Evolutionary conservation across 2,113 vertebrate species (phyloP).

Genomic region (Addax nasomaculatus): DNA sequence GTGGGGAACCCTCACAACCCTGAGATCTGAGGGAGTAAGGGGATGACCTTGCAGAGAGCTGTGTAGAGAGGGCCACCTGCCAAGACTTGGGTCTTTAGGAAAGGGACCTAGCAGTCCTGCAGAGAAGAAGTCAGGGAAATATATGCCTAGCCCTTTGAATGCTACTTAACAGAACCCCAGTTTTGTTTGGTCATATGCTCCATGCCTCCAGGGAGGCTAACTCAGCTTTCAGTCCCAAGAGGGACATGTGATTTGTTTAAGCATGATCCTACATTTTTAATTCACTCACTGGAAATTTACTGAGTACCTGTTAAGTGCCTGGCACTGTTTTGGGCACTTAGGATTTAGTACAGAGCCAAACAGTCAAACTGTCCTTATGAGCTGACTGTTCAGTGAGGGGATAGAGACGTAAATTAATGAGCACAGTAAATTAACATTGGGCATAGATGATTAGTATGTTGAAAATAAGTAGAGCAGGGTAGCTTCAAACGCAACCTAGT

Average conservation of each 20-base stretch:
- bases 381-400: background rate
- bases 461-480: background rate
- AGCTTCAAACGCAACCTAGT: background rate
- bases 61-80: background rate
- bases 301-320: background rate
- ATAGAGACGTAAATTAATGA: background rate
- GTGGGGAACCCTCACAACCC: background rate
- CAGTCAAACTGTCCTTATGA: background rate
- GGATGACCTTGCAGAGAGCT: background rate
- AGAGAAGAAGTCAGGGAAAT: background rate
- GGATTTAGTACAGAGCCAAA: too few relatives aligned
- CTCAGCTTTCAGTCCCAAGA: background rate
- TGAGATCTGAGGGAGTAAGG: background rate
- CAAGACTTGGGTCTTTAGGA: background rate
- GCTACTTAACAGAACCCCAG: background rate
- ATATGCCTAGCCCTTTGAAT: background rate
- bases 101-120: background rate
- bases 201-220: background rate
- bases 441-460: background rate
- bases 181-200: background rate
- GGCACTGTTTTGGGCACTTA: background rate
- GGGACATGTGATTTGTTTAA: background rate
- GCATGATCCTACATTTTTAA: background rate
- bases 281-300: background rate
- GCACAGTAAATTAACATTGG: background rate